Conservation (phyloP, 2,113 vertebrate species). For the Notechis scutatus region DNA sequence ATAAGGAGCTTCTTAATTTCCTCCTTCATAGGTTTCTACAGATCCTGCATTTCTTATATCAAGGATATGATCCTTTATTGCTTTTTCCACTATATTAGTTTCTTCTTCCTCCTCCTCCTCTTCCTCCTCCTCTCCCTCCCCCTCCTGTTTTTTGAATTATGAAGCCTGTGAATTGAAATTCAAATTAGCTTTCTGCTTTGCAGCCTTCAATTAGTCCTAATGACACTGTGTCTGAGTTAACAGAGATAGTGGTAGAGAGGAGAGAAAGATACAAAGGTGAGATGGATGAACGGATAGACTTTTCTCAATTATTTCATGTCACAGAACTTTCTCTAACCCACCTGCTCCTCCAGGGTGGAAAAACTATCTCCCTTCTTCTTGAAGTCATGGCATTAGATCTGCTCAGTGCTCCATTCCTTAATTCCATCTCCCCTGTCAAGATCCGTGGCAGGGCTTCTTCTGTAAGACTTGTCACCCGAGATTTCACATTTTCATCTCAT, state of each 20-base stretch:
- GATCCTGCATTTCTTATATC: not conserved
- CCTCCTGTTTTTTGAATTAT: not conserved
- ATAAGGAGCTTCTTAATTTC: not conserved
- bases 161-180: not conserved
- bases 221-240: not conserved
- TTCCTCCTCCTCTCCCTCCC: not conserved
- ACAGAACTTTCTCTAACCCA: not conserved
- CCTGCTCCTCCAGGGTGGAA: not conserved
- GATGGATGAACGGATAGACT: not conserved
- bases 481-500: not conserved
- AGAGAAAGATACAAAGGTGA: not conserved
- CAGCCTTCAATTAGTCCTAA: not conserved
- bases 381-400: not conserved
- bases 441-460: slow-evolving; percentile 20
- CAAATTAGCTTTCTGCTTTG: not conserved
- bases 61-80: too few relatives aligned
- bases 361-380: not conserved
- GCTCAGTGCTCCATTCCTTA: rapidly evolving
- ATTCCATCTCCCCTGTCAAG: slow-evolving; percentile 5
- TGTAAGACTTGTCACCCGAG: not conserved
- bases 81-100: not conserved
- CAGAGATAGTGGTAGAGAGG: not conserved
- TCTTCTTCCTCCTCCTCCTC: not conserved
- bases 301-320: not conserved
- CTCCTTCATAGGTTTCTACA: not conserved